These are phyloP conservation scores for Heliothis peltigera DNA, from an alignment of 2,888 invertebrate genomes.

Conservation along the genomic window DNA sequence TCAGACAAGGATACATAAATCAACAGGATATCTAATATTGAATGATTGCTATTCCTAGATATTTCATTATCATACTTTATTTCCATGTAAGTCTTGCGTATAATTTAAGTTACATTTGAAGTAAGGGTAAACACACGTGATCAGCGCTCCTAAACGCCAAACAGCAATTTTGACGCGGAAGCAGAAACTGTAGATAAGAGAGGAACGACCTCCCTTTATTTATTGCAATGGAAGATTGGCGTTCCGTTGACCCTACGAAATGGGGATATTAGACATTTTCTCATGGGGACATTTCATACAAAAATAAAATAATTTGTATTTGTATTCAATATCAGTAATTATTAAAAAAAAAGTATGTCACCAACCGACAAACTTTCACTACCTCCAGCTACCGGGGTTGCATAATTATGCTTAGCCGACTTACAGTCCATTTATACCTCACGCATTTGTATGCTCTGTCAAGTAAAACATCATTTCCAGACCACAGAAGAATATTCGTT, in stretches of 20 bases:
- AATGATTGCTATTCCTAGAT: no score
- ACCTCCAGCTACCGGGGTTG: constrained; percentile 59
- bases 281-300: constrained; percentile 58
- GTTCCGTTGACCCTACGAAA: constrained; percentile 40
- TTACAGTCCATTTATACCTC: constrained; percentile 32
- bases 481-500: constrained; percentile 57
- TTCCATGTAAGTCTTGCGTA: not conserved
- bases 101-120: not conserved
- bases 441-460: not conserved
- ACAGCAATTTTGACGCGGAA: constrained; percentile 33
- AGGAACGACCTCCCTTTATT: constrained; percentile 54
- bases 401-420: constrained; percentile 52
- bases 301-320: no score
- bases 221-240: constrained; percentile 52
- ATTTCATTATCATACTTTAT: not conserved
- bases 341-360: constrained; percentile 64
- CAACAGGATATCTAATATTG: no score
- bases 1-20: no score
- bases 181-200: constrained; percentile 62
- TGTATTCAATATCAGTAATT: constrained; percentile 56
- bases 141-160: constrained; percentile 17
- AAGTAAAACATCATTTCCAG: constrained; percentile 9
- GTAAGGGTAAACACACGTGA: constrained; percentile 3
- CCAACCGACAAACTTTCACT: constrained; percentile 70
- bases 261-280: no score